Conservation (phyloP, 2,797 vertebrate genomes). For the Leptoclinus maculatus region DNA sequence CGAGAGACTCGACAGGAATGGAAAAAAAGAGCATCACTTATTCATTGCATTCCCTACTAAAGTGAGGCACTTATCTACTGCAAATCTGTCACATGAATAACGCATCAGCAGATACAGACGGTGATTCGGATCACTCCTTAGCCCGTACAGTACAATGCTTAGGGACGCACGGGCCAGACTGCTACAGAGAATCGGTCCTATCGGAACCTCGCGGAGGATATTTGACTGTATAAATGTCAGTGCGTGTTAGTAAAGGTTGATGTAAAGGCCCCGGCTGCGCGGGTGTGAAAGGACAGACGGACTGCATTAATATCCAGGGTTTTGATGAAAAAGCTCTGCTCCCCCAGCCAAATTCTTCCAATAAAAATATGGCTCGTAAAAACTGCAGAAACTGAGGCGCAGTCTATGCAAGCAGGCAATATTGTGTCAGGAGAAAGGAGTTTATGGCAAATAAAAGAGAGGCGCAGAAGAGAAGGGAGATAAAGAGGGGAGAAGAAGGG, state of each 20-base stretch:
- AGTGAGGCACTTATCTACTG: slow-evolving; percentile 66
- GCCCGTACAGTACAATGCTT: slow-evolving; percentile 28
- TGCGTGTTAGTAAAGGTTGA: slow-evolving; percentile 40
- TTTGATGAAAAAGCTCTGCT: slow-evolving; percentile 29
- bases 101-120: slow-evolving; percentile 56
- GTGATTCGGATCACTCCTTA: slow-evolving; percentile 41
- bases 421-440: slow-evolving; percentile 52
- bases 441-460: slow-evolving; percentile 56
- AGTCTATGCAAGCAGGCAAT: slow-evolving; percentile 60
- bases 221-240: slow-evolving; percentile 63
- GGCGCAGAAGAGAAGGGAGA: slow-evolving; percentile 23
- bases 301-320: slow-evolving; percentile 10
- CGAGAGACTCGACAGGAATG: slow-evolving; percentile 34
- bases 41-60: slow-evolving; percentile 66
- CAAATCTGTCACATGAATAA: slow-evolving; percentile 74
- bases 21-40: slow-evolving; percentile 66
- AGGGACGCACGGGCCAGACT: slow-evolving; percentile 25
- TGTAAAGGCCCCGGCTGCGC: slow-evolving; percentile 31
- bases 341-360: slow-evolving; percentile 30
- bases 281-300: slow-evolving; percentile 17
- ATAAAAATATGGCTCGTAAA: slow-evolving; percentile 51
- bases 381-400: slow-evolving; percentile 47
- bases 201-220: slow-evolving; percentile 42
- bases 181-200: slow-evolving; percentile 35
- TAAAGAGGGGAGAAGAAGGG: slow-evolving; percentile 30